Conservation (phyloP, 53 echinoderm and acorn worm genomes). For the Actinopyga echinites region DNA sequence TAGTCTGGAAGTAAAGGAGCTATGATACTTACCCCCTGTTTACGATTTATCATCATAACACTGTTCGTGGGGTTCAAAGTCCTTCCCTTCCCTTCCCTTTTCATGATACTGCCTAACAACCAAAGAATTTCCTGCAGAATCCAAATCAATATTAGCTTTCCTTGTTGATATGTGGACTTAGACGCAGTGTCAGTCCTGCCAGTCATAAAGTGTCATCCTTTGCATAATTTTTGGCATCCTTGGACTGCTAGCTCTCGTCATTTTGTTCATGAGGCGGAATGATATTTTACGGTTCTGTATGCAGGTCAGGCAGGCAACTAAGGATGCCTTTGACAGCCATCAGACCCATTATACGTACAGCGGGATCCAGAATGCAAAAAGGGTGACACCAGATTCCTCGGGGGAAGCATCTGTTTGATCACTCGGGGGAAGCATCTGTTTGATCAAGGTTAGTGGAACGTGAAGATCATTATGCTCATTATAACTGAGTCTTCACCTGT, state of each 20-base stretch:
- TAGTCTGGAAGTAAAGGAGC: too few relatives aligned
- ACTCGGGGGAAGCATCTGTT: background rate
- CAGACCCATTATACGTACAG: conserved; percentile 72
- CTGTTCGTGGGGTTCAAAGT: too few relatives aligned
- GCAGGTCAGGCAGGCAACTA: conserved; percentile 70
- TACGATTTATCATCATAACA: too few relatives aligned
- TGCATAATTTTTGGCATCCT: conserved; percentile 76
- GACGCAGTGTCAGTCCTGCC: background rate
- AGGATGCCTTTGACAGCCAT: conserved; percentile 77
- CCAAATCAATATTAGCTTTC: too few relatives aligned
- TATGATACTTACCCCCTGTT: too few relatives aligned
- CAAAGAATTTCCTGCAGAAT: too few relatives aligned
- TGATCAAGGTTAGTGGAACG: too few relatives aligned
- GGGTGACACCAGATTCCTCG: conserved; percentile 81
- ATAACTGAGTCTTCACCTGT: too few relatives aligned
- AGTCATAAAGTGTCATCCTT: conserved; percentile 63
- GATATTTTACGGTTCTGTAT: conserved; percentile 68
- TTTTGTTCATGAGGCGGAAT: conserved; percentile 79
- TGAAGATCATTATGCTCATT: too few relatives aligned
- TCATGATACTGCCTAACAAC: too few relatives aligned
- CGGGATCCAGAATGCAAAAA: conserved; percentile 70
- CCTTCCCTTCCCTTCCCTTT: too few relatives aligned
- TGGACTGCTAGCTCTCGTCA: conserved; percentile 66
- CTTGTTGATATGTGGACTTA: too few relatives aligned
- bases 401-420: conserved; percentile 75